Percentiles rank a stretch among this genome's conserved stretches.
Conservation (phyloP, 2,888 invertebrate species). For the Miltochrista miniata region DNA sequence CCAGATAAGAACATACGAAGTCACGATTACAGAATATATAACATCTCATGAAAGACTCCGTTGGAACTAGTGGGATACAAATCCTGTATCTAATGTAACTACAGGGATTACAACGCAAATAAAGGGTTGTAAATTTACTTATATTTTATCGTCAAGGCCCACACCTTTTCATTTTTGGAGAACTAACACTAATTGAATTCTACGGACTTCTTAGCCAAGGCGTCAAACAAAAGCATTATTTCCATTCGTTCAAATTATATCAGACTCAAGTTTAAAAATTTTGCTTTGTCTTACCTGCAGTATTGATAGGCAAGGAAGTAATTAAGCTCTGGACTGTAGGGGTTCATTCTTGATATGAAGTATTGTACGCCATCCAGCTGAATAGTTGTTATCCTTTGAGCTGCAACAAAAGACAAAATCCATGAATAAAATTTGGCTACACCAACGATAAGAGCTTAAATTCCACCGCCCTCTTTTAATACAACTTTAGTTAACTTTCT, state of each 20-base stretch:
- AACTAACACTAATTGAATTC: too few relatives aligned
- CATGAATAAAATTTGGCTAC: background rate
- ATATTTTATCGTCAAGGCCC: too few relatives aligned
- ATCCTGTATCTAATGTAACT: slow-evolving; percentile 12
- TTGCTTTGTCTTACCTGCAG: slow-evolving; percentile 81
- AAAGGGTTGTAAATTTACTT: background rate
- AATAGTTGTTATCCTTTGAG: slow-evolving; percentile 93
- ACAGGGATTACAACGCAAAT: background rate
- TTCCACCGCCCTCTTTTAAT: too few relatives aligned
- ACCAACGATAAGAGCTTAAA: too few relatives aligned
- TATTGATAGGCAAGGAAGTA: slow-evolving; percentile 95
- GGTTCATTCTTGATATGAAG: slow-evolving; percentile 94
- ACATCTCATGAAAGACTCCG: slow-evolving; percentile 48
- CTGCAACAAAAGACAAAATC: slow-evolving; percentile 77
- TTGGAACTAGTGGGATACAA: slow-evolving; percentile 4
- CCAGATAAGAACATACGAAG: slow-evolving; percentile 66
- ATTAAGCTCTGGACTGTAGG: slow-evolving; percentile 93
- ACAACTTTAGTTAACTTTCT: too few relatives aligned
- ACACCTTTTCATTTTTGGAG: too few relatives aligned
- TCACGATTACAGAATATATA: slow-evolving; percentile 68
- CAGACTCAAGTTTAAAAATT: too few relatives aligned
- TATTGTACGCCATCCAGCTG: slow-evolving; percentile 93
- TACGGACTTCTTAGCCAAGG: too few relatives aligned
- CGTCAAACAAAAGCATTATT: too few relatives aligned
- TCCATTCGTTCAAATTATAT: too few relatives aligned